phyloP scores from a whole-genome alignment of 2,888 invertebrate species.

The Alloscopus bannaensis region DNA sequence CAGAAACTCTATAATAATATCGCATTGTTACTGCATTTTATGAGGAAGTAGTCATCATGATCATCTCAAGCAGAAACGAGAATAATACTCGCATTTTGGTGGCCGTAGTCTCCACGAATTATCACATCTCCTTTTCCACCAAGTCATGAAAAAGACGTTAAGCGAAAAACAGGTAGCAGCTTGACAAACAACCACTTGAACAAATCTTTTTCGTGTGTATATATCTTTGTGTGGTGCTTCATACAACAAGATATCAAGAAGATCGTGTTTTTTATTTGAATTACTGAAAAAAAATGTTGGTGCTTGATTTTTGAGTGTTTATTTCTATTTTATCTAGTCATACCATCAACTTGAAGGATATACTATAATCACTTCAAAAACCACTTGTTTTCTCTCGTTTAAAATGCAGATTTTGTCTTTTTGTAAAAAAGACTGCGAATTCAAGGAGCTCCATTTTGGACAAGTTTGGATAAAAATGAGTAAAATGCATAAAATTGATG shows the following conservation, averaged over 20 bases:
- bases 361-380: neutral
- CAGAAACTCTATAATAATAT: too few species aligned
- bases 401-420: neutral
- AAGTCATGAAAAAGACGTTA: conserved; percentile 61
- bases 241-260: conserved; percentile 34
- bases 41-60: conserved; percentile 28
- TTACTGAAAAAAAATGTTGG: conserved; percentile 40
- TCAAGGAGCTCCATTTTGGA: conserved; percentile 1
- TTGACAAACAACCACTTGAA: conserved; percentile 43
- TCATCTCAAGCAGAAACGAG: neutral
- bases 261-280: conserved; percentile 32
- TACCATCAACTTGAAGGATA: conserved; percentile 9
- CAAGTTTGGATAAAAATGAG: neutral
- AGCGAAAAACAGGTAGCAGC: conserved; percentile 52
- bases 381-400: neutral
- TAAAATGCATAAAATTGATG: neutral
- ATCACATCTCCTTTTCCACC: conserved; percentile 34
- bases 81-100: neutral
- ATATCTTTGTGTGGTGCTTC: too few species aligned
- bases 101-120: conserved; percentile 36
- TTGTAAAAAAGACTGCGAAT: neutral
- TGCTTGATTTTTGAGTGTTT: conserved; percentile 1
- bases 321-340: conserved; percentile 17
- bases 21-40: conserved; percentile 29
- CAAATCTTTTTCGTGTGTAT: conserved; percentile 35